phyloP scores from a whole-genome alignment of 2,888 invertebrate genomes.

The Lycaena phlaeas region DNA sequence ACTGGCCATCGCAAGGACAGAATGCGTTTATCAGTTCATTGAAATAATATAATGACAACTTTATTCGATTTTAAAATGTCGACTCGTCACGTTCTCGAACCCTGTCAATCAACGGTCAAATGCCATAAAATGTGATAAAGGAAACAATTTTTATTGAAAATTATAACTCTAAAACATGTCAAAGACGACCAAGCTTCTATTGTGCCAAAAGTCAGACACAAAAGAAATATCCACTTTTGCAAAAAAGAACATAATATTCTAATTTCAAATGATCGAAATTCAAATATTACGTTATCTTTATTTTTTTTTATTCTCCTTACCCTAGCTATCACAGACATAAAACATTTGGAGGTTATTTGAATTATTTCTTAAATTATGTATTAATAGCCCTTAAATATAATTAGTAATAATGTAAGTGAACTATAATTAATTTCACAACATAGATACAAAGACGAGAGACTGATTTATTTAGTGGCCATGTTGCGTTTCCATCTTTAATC shows the following conservation, averaged over 20 bases:
- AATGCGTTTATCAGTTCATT: constrained; percentile 1
- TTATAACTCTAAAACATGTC: constrained; percentile 26
- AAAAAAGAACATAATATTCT: too few relatives aligned
- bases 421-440: constrained; percentile 26
- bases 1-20: constrained; percentile 1
- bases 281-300: too few relatives aligned
- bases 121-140: constrained; percentile 29
- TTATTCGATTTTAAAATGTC: constrained; percentile 34
- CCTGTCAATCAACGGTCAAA: constrained; percentile 65
- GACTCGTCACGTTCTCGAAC: constrained; percentile 35
- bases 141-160: constrained; percentile 32
- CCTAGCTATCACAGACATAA: too few relatives aligned
- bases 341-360: too few relatives aligned
- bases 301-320: too few relatives aligned
- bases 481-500: constrained; percentile 68
- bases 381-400: too few relatives aligned
- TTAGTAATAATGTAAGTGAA: too few relatives aligned
- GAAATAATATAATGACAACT: constrained; percentile 38
- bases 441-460: constrained; percentile 54
- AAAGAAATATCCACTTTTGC: too few relatives aligned
- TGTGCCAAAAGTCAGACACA: too few relatives aligned
- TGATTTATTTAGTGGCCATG: constrained; percentile 67
- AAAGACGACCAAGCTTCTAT: too few relatives aligned
- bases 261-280: too few relatives aligned
- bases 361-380: too few relatives aligned